These are phyloP conservation scores for Ibycter americanus DNA, from an alignment of 2,797 vertebrate genomes.

Conservation along the genomic window DNA sequence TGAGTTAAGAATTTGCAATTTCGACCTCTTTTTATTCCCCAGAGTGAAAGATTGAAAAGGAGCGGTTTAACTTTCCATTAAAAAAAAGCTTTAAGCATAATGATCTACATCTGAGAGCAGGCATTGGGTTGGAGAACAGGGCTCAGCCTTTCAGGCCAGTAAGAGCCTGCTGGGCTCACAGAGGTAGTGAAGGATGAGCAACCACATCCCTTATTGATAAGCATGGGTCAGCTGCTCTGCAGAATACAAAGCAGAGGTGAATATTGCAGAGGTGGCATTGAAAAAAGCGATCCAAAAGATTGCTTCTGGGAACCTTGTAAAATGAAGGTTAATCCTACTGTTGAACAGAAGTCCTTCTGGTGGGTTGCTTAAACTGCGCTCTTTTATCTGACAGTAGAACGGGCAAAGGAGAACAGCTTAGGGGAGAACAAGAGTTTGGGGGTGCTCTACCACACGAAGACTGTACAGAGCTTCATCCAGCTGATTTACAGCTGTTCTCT, in stretches of 20 bases:
- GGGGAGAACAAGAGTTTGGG: neutral
- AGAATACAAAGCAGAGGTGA: neutral
- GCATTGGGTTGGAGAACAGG: neutral
- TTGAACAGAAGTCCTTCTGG: neutral
- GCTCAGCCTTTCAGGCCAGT: neutral
- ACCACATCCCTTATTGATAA: neutral
- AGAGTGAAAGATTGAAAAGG: neutral
- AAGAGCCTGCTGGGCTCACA: neutral
- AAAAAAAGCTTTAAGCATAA: neutral
- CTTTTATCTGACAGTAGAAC: neutral
- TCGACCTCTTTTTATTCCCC: neutral
- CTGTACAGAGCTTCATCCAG: neutral
- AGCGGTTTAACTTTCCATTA: neutral
- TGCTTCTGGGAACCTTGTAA: neutral
- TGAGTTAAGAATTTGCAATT: neutral
- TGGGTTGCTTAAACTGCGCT: neutral
- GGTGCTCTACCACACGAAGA: neutral
- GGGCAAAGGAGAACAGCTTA: neutral
- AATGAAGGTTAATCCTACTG: neutral
- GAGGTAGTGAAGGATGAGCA: neutral
- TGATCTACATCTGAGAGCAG: neutral
- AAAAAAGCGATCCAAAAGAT: neutral
- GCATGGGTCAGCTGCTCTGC: neutral
- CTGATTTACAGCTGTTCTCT: neutral
- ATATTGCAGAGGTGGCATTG: neutral